These are phyloP conservation scores for Pipa parva DNA, from an alignment of 2,113 vertebrate species.

Conservation along the genomic window DNA sequence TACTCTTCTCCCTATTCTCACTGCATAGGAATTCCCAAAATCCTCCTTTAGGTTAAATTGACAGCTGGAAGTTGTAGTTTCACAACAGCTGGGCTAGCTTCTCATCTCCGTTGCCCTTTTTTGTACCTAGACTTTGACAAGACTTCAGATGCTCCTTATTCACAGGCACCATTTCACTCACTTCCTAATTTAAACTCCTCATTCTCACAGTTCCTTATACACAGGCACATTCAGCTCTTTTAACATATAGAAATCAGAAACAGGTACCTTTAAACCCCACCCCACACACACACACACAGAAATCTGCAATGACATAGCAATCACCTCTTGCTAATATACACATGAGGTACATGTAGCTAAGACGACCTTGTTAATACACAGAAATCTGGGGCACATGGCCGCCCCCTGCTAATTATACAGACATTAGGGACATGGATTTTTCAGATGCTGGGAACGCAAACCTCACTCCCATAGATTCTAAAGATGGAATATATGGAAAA, in stretches of 20 bases:
- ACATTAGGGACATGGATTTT: slow-evolving; percentile 9
- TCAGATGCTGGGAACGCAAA: background rate
- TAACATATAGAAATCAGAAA: slow-evolving; percentile 10
- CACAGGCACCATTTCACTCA: too few species aligned
- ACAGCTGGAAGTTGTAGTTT: too few species aligned
- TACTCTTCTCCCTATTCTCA: too few species aligned
- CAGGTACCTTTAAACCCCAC: background rate
- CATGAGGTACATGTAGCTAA: slow-evolving; percentile 18
- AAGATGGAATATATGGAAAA: slow-evolving; percentile 28
- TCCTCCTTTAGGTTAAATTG: too few species aligned
- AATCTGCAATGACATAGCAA: background rate
- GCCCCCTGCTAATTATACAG: background rate
- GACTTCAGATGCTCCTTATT: too few species aligned
- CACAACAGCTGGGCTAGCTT: too few species aligned
- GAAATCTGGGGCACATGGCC: background rate
- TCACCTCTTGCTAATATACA: slow-evolving; percentile 12
- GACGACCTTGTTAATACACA: slow-evolving; percentile 26
- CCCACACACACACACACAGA: slow-evolving; percentile 23
- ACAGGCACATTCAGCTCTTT: too few species aligned
- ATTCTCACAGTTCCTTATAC: too few species aligned
- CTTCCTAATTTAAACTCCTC: too few species aligned
- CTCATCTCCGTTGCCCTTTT: too few species aligned
- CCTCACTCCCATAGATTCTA: slow-evolving; percentile 18
- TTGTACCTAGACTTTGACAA: too few species aligned
- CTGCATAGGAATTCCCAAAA: too few species aligned